A percentile compares a stretch with the other conserved stretches of the same genome.
phyloP scores from a whole-genome alignment of 2,888 invertebrate genomes.

The Gasteruption jaculator region DNA sequence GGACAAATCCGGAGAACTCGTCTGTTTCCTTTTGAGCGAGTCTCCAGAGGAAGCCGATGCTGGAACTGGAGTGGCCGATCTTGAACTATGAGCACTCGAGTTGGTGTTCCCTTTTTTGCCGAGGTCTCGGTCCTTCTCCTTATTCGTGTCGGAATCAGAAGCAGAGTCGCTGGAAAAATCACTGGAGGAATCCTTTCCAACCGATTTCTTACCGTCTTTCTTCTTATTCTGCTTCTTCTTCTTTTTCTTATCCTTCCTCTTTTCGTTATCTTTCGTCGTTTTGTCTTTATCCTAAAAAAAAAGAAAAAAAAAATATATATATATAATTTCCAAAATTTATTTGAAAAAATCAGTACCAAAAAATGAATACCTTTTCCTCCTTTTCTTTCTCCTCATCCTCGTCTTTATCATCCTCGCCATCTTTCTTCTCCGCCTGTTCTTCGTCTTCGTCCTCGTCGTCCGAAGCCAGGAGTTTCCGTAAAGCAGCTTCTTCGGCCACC shows the following conservation, averaged over 20 bases:
- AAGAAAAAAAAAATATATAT: slow-evolving; percentile 1
- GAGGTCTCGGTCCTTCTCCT: slow-evolving; percentile 55
- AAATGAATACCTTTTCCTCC: slow-evolving; percentile 60
- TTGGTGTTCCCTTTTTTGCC: slow-evolving; percentile 50
- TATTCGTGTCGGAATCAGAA: slow-evolving; percentile 39
- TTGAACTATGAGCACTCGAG: slow-evolving; percentile 58
- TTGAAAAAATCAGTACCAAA: slow-evolving; percentile 1
- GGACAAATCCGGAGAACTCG: slow-evolving; percentile 51
- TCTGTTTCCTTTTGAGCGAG: slow-evolving; percentile 39
- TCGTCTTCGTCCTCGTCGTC: slow-evolving; percentile 86
- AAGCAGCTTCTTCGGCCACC: slow-evolving; percentile 87
- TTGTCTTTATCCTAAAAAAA: slow-evolving; percentile 51
- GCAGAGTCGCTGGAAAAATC: slow-evolving; percentile 45
- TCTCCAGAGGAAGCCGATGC: slow-evolving; percentile 47
- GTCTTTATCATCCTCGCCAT: slow-evolving; percentile 67
- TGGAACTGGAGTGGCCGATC: slow-evolving; percentile 51
- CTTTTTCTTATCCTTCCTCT: slow-evolving; percentile 48
- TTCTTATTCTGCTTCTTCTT: slow-evolving; percentile 48
- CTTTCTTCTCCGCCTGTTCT: slow-evolving; percentile 73
- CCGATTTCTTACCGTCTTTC: slow-evolving; percentile 36
- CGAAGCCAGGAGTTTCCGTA: slow-evolving; percentile 80
- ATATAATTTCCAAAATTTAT: slow-evolving; percentile 5
- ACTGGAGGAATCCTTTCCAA: slow-evolving; percentile 44
- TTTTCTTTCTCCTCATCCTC: slow-evolving; percentile 63
- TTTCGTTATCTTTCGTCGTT: slow-evolving; percentile 47